Conservation (phyloP, 2,797 vertebrate species). For the Gymnothorax reevesii region DNA sequence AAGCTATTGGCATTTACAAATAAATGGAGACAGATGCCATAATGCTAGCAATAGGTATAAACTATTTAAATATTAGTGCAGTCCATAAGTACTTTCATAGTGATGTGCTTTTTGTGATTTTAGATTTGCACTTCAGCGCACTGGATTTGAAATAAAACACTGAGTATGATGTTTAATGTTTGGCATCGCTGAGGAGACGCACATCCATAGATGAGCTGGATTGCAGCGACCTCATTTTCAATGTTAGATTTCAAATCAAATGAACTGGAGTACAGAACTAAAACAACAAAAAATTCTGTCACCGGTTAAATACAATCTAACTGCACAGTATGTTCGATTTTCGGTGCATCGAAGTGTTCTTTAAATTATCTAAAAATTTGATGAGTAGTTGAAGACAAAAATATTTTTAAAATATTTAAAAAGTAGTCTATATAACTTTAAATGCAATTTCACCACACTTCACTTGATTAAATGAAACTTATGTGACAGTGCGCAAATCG, state of each 20-base stretch:
- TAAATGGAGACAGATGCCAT: conserved; percentile 32
- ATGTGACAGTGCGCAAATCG: conserved; percentile 40
- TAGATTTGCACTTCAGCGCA: background rate
- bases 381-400: conserved; percentile 51
- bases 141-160: too few relatives aligned
- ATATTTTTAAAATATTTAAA: background rate
- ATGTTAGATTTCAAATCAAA: too few relatives aligned
- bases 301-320: too few relatives aligned
- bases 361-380: conserved; percentile 32
- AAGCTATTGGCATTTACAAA: conserved; percentile 27
- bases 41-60: conserved; percentile 17
- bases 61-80: conserved; percentile 44
- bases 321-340: background rate
- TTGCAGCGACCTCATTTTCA: too few relatives aligned
- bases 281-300: too few relatives aligned
- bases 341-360: conserved; percentile 34
- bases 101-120: conserved; percentile 7
- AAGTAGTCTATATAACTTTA: conserved; percentile 29
- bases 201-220: too few relatives aligned
- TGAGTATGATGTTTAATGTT: too few relatives aligned
- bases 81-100: background rate
- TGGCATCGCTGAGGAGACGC: too few relatives aligned
- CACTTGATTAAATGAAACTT: conserved; percentile 27
- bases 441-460: conserved; percentile 44
- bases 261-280: too few relatives aligned